Conservation (phyloP, 1,140 invertebrate species). For the Lutraria rhynchaena region DNA sequence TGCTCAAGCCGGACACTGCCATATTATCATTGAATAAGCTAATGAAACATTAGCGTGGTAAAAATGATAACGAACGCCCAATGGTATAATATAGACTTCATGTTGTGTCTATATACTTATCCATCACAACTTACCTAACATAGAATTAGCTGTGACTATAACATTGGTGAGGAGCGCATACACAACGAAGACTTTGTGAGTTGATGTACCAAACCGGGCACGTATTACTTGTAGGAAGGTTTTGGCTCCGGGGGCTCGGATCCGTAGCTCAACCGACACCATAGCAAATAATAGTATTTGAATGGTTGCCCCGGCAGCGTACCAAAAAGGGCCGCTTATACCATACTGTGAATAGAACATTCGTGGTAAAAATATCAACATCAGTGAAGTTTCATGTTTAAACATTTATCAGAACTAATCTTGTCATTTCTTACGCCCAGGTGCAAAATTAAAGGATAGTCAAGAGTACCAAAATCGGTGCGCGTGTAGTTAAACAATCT, state of each 20-base stretch:
- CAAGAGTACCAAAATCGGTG: no score
- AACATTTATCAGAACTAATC: no score
- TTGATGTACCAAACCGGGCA: conserved; percentile 38
- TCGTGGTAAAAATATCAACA: no score
- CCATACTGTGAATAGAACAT: conserved; percentile 71
- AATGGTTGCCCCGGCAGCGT: conserved; percentile 81
- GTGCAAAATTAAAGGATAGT: no score
- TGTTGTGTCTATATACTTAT: not conserved
- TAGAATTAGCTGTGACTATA: conserved; percentile 48
- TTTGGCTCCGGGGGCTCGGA: conserved; percentile 81
- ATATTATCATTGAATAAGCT: no score
- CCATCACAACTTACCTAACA: conserved; percentile 32
- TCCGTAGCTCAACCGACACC: conserved; percentile 79
- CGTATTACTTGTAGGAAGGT: conserved; percentile 78
- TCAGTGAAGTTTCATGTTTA: no score
- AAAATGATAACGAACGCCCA: no score
- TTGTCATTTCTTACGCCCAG: no score
- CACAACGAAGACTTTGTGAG: conserved; percentile 54
- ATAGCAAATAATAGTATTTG: conserved; percentile 82
- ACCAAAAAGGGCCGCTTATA: conserved; percentile 82
- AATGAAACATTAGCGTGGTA: no score
- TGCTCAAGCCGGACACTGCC: no score
- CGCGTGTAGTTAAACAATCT: no score
- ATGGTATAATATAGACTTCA: no score
- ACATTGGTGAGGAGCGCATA: conserved; percentile 55